Base-by-base conservation (phyloP, 2,888 invertebrate species). In the Hoplodrina ambigua region DNA sequence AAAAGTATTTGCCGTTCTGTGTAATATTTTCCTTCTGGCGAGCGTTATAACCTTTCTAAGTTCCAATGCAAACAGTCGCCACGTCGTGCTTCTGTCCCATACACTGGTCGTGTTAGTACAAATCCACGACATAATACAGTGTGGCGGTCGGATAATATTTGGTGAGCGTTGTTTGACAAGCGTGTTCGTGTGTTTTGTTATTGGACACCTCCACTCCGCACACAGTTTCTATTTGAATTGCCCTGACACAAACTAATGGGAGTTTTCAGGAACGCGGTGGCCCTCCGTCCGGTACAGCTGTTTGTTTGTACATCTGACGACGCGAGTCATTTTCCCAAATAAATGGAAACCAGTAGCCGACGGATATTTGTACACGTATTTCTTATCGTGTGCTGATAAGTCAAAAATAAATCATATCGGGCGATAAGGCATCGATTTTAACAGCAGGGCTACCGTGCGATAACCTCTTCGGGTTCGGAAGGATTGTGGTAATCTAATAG, bases 151-250 rank as follows among this genome's bases (percentile, higher is more conserved):
- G 90, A 89, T 92, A 94, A 95, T 95, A 94, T 95, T 95, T 95
- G 93, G 88, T 89, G 90, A 93, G 87, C 90, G 89, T 83, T 95
- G 90, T 95, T 95, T 95, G 95, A 92, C 92, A 92, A 93, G 93
- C 93, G 92, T 93, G 94, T 93, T 92, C 93, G 92, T 94, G 90
- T 92, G 93, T 90, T 94, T 93, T 94, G 94, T 93, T 90, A 94
- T 92, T 93, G 94, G 93, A 94, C 94, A 95, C 95, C 93, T 93
- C 91, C 86, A 92, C 92, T 92, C 88, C 87, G 89, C 88, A 92
- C 88, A 93, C 92, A 92, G 88, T 93, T 90, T 90, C 90, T 93
- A 88, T 94, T 94, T 94, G 92, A 85, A 87, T 90, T 92, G 91
- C 88, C 86, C 87, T 90, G 90, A 91, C 91, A 89, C 86, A 87